Evolutionary conservation across 2,888 invertebrate genomes (phyloP), one percentile per base, ranked within the genome.

Genomic region (Trichogramma dendrolimi): DNA sequence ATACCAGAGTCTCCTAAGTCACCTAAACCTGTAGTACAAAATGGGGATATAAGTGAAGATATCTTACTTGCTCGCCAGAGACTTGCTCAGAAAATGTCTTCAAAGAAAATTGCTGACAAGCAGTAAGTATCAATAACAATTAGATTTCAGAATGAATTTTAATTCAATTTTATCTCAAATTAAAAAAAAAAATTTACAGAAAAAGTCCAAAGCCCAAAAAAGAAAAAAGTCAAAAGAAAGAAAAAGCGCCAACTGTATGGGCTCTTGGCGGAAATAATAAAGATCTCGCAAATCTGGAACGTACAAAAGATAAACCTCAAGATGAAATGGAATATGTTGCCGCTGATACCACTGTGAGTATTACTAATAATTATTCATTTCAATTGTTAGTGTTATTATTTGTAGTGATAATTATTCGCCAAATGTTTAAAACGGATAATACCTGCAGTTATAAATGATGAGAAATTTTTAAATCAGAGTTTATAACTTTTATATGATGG

Each of bases 181-280:
- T 53, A 38, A 48, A 6, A 43, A 38, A 14, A 39, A 27, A 42
- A n/a, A 80, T 80, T 63, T 73, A 75, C 51, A 80, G 84, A 73
- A 82, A 83, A 76, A 79, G 81, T 71, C 83, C 82, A 3, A 83
- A 83, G 67, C 76, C 81, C 38, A 84, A 86, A 50, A 90, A 89
- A 75, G 84, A 86, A 50, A 90, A 89, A 75, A 87, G 88, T 27
- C 92, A 92, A 1, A 97, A 97, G 75, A 90, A 92, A 74, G 27
- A 27, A 27, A 27, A 27, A 27, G 27, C 27, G 27, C 93, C 92
- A 0, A 86, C 94, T 58, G 86, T 91, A 58, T 97, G 96, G 97
- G 94, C 92, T 70, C 81, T 92, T 57, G 89, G 90, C 49, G 95
- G 94, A 41, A 88, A 85, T 56, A 79, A 83, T 8, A 89, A 89